Evolutionary conservation across 2,797 vertebrate species (phyloP).

Genomic region (Melanotaenia parkinsoni): DNA sequence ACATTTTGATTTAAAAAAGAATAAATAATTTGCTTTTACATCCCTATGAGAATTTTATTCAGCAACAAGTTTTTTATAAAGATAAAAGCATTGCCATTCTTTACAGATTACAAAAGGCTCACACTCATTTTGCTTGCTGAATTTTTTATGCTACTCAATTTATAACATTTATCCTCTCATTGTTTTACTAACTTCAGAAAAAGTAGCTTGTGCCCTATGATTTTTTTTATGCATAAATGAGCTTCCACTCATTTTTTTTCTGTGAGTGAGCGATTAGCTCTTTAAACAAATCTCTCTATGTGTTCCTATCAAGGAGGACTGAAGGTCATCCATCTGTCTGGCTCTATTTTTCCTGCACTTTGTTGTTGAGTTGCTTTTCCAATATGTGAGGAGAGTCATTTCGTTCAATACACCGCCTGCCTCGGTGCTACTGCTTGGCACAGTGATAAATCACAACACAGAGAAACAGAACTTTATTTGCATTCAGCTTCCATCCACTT

Average conservation of each 20-base stretch:
- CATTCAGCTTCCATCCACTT: slow-evolving; percentile 81
- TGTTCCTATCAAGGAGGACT: slow-evolving; percentile 72
- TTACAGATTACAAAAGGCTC: slow-evolving; percentile 40
- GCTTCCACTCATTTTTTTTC: slow-evolving; percentile 59
- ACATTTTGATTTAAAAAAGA: slow-evolving; percentile 32
- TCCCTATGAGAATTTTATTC: slow-evolving; percentile 26
- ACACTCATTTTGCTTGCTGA: slow-evolving; percentile 30
- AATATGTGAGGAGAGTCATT: slow-evolving; percentile 79
- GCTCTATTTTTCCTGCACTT: slow-evolving; percentile 72
- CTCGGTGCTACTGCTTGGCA: slow-evolving; percentile 70
- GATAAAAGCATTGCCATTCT: slow-evolving; percentile 44
- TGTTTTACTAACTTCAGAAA: slow-evolving; percentile 49
- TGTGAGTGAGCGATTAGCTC: slow-evolving; percentile 75
- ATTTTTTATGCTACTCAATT: slow-evolving; percentile 44
- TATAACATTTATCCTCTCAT: slow-evolving; percentile 43
- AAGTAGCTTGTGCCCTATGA: slow-evolving; percentile 29
- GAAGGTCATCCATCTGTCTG: slow-evolving; percentile 83
- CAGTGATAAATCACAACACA: slow-evolving; percentile 82
- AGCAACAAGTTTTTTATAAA: slow-evolving; percentile 42
- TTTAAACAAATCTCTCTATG: slow-evolving; percentile 76
- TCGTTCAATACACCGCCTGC: slow-evolving; percentile 76
- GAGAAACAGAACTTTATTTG: slow-evolving; percentile 82
- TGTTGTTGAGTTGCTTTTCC: slow-evolving; percentile 80
- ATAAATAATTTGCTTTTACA: slow-evolving; percentile 45
- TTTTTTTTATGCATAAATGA: slow-evolving; percentile 39